Percentiles rank a stretch among this genome's conserved stretches.
Evolutionary conservation across 2,113 vertebrate genomes (phyloP).

Genomic region (Zosterops lateralis): DNA sequence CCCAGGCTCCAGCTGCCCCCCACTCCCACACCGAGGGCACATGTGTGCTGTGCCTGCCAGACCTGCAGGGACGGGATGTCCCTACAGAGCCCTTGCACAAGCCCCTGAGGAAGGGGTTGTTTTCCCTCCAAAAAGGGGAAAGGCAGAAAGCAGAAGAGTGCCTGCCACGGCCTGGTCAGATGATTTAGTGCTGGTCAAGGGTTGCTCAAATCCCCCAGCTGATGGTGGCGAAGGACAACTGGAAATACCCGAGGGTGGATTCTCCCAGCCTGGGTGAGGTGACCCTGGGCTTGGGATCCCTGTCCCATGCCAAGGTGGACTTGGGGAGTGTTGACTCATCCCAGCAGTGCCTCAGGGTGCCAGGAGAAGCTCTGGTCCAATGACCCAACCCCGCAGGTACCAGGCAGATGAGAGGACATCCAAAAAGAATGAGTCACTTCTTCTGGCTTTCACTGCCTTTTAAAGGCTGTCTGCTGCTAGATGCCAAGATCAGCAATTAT

Average conservation of each 20-base stretch:
- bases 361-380: neutral
- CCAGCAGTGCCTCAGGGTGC: neutral
- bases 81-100: neutral
- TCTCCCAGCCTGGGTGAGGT: neutral
- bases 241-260: neutral
- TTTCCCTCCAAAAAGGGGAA: neutral
- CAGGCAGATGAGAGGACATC: neutral
- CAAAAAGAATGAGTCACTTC: conserved; percentile 25
- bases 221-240: fast-evolving
- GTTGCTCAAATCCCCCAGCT: conserved; percentile 1
- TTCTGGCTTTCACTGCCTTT: conserved; percentile 49
- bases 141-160: conserved; percentile 53
- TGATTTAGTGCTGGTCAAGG: neutral
- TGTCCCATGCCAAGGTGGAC: neutral
- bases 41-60: fast-evolving
- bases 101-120: neutral
- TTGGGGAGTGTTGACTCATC: neutral
- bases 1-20: neutral
- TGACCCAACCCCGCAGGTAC: neutral
- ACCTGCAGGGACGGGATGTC: fast-evolving
- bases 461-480: neutral
- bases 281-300: neutral
- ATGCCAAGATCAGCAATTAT: neutral
- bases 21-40: fast-evolving
- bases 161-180: neutral